Percentiles rank a stretch among this genome's conserved stretches.
These are phyloP conservation scores for Dorcus parallelipipedus DNA, from an alignment of 2,888 invertebrate species.

Conservation along the genomic window DNA sequence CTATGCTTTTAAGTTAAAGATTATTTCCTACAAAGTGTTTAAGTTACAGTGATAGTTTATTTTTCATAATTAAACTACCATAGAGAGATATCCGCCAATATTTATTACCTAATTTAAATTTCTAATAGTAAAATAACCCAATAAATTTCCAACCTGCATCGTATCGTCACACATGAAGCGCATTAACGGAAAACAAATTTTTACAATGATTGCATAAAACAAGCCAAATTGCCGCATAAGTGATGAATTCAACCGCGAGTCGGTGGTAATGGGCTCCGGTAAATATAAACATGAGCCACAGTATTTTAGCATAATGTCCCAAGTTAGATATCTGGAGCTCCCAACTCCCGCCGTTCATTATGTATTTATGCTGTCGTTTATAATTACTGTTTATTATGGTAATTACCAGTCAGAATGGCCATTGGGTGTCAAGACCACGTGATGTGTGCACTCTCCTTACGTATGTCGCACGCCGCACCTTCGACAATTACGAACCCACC, in stretches of 20 bases:
- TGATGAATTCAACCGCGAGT: slow-evolving; percentile 29
- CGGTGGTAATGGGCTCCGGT: slow-evolving; percentile 20
- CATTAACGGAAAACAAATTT: slow-evolving; percentile 25
- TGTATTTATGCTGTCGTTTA: slow-evolving; percentile 45
- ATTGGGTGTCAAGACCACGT: slow-evolving; percentile 42
- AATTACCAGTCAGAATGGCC: slow-evolving; percentile 40
- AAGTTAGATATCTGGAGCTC: slow-evolving; percentile 28
- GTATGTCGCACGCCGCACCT: slow-evolving; percentile 11
- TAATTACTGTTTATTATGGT: slow-evolving; percentile 49
- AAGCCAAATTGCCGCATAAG: slow-evolving; percentile 31
- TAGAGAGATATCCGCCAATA: too few relatives aligned
- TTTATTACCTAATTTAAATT: not conserved
- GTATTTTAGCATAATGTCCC: slow-evolving; percentile 29
- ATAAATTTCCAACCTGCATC: not conserved
- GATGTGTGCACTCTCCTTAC: slow-evolving; percentile 31
- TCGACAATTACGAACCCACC: slow-evolving; percentile 2
- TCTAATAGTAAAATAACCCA: not conserved
- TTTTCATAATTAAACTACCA: too few relatives aligned
- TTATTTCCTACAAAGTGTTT: too few relatives aligned
- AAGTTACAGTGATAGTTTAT: too few relatives aligned
- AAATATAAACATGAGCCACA: slow-evolving; percentile 26
- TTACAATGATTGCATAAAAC: slow-evolving; percentile 30
- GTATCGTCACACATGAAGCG: not conserved
- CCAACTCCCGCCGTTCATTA: slow-evolving; percentile 37
- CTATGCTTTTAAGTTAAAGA: too few relatives aligned